Evolutionary conservation across 2,888 invertebrate genomes (phyloP).

Genomic region (Acleris cristana): DNA sequence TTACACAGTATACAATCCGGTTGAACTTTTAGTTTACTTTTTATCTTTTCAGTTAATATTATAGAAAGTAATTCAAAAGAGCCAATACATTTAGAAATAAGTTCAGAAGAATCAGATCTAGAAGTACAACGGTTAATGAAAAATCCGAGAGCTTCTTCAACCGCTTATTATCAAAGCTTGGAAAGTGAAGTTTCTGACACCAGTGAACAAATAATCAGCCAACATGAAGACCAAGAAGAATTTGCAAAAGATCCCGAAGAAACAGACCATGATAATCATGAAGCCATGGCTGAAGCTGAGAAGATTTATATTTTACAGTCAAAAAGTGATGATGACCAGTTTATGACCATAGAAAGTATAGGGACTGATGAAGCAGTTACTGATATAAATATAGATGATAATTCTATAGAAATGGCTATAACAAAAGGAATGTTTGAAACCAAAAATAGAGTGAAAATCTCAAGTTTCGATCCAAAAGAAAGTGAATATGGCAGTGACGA

Average conservation of each 20-base stretch:
- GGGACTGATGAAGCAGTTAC: neutral
- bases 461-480: too few species aligned
- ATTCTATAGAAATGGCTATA: conserved; percentile 18
- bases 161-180: neutral
- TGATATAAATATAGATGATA: neutral
- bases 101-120: conserved; percentile 3
- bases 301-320: neutral
- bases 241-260: neutral
- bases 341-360: neutral
- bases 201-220: neutral
- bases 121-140: conserved; percentile 6
- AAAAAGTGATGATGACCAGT: neutral
- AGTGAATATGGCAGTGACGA: neutral
- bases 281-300: neutral
- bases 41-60: too few species aligned
- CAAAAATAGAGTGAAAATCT: neutral
- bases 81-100: too few species aligned
- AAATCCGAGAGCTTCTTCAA: neutral
- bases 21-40: too few species aligned
- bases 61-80: too few species aligned
- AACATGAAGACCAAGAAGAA: neutral
- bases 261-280: neutral
- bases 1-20: too few species aligned
- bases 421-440: conserved; percentile 17
- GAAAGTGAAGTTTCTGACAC: neutral